phyloP scores from a whole-genome alignment of 2,113 vertebrate species.

The Actinemys pallida region DNA sequence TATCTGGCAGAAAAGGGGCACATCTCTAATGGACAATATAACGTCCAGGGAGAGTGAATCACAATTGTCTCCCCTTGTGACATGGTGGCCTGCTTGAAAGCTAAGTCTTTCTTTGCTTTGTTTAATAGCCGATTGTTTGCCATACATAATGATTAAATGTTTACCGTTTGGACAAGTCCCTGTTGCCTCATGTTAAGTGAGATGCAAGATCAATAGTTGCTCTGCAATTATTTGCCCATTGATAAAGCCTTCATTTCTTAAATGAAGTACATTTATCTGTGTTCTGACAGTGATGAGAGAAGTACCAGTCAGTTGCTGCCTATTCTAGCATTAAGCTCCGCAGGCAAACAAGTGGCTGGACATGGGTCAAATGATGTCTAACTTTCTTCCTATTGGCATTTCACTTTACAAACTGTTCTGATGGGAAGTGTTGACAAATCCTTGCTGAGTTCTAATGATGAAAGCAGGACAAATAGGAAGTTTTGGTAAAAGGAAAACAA shows the following conservation, averaged over 20 bases:
- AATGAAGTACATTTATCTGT: slow-evolving; percentile 76
- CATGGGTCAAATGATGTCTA: slow-evolving; percentile 79
- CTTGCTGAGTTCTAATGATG: slow-evolving; percentile 35
- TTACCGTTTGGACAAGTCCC: slow-evolving; percentile 79
- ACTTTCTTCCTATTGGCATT: slow-evolving; percentile 82
- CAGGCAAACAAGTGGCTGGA: slow-evolving; percentile 75
- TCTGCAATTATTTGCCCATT: slow-evolving; percentile 85
- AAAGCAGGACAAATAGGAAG: slow-evolving; percentile 58
- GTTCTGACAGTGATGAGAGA: slow-evolving; percentile 68
- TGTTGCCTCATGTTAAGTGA: slow-evolving; percentile 71
- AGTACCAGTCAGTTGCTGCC: slow-evolving; percentile 37
- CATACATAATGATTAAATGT: slow-evolving; percentile 56
- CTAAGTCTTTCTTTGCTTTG: neutral
- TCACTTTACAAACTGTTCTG: slow-evolving; percentile 82
- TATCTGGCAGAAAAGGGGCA: neutral
- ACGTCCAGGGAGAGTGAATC: neutral
- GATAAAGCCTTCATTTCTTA: slow-evolving; percentile 82
- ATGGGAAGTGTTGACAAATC: slow-evolving; percentile 61
- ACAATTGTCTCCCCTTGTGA: neutral
- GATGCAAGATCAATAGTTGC: slow-evolving; percentile 78
- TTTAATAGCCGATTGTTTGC: slow-evolving; percentile 19
- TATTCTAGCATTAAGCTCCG: slow-evolving; percentile 31
- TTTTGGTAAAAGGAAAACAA: slow-evolving; percentile 33
- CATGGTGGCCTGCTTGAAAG: neutral
- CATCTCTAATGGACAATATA: neutral